These are phyloP conservation scores for Reticulitermes lucifugus DNA, from an alignment of 2,888 invertebrate species.

Conservation along the genomic window DNA sequence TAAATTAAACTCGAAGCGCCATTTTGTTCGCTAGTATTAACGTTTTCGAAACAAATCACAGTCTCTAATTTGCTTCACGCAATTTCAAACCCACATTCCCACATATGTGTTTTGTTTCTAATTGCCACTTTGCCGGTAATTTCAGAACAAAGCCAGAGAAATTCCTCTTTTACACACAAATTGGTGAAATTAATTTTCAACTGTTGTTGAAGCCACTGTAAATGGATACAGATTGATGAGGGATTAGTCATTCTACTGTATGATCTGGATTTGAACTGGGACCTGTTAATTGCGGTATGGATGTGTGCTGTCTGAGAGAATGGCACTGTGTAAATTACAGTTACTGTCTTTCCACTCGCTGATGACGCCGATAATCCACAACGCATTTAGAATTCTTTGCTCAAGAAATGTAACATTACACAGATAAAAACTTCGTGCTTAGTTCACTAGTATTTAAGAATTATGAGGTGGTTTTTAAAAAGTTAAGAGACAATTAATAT, in stretches of 20 bases:
- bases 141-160: background rate
- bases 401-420: no score
- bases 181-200: background rate
- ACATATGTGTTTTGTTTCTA: background rate
- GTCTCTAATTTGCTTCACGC: background rate
- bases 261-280: background rate
- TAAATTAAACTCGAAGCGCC: no score
- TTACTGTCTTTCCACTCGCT: no score
- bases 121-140: background rate
- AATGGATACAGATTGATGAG: slow-evolving; percentile 1
- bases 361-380: background rate
- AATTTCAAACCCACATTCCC: background rate
- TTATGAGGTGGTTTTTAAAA: no score
- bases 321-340: no score
- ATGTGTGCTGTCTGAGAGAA: background rate
- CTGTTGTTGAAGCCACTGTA: background rate
- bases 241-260: background rate
- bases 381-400: background rate
- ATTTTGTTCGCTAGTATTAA: no score
- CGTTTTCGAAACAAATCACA: no score
- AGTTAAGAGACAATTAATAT: no score
- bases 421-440: no score
- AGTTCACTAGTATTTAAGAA: no score
- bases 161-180: background rate
- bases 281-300: background rate